These are phyloP conservation scores for Trichoplusia ni DNA, from an alignment of 1,140 invertebrate species.

Conservation along the genomic window DNA sequence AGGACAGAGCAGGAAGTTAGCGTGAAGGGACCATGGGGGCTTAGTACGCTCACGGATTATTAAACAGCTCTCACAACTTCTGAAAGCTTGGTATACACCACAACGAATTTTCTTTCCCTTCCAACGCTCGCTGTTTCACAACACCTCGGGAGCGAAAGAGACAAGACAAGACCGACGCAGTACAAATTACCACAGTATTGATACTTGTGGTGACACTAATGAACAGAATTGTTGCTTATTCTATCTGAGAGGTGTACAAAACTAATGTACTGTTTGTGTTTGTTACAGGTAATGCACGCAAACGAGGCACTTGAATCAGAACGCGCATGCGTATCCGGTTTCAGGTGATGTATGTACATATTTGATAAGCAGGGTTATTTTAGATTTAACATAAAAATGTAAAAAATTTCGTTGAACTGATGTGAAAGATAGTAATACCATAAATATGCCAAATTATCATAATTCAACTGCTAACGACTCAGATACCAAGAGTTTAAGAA, in stretches of 20 bases:
- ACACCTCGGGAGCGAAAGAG: background rate
- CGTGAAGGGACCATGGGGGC: constrained; percentile 40
- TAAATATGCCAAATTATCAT: no score
- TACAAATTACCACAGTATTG: constrained; percentile 31
- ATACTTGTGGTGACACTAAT: constrained; percentile 17
- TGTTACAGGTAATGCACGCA: constrained; percentile 33
- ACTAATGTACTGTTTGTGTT: constrained; percentile 23
- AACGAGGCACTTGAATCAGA: background rate
- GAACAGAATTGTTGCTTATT: constrained; percentile 26
- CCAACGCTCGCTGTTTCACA: constrained; percentile 1
- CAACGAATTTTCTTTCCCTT: constrained; percentile 28
- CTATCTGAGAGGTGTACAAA: constrained; percentile 9
- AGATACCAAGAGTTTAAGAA: background rate
- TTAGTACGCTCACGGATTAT: constrained; percentile 46
- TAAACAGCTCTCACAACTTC: constrained; percentile 41
- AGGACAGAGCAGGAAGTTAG: constrained; percentile 20
- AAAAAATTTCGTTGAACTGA: no score
- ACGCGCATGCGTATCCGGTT: background rate
- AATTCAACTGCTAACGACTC: no score
- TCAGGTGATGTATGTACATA: background rate
- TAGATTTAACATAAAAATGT: no score
- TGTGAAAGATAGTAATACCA: no score
- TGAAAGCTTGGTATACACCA: constrained; percentile 32
- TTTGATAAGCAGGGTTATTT: no score
- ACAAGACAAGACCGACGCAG: background rate